Conservation (phyloP, 1,140 invertebrate species). For the Microplitis demolitor region DNA sequence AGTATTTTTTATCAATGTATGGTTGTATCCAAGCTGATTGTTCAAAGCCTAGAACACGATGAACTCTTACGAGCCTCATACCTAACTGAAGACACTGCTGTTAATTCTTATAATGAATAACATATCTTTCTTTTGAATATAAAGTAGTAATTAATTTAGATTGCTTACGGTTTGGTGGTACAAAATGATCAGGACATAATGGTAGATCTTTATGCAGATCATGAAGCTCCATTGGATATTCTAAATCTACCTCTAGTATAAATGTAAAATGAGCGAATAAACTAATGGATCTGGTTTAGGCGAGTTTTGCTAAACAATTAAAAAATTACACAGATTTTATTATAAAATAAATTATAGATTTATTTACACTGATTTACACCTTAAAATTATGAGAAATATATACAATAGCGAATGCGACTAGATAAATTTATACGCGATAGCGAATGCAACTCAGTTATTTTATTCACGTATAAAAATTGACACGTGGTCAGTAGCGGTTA, state of each 20-base stretch:
- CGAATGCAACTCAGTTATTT: too few species aligned
- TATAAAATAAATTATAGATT: too few species aligned
- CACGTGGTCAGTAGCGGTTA: too few species aligned
- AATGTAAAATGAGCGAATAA: too few species aligned
- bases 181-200: slow-evolving; percentile 37
- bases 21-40: slow-evolving; percentile 59
- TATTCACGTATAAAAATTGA: too few species aligned
- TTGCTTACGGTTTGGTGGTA: slow-evolving; percentile 34
- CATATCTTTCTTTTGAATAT: slow-evolving; percentile 55
- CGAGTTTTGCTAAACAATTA: too few species aligned
- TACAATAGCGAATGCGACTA: too few species aligned
- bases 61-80: slow-evolving; percentile 57
- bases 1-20: slow-evolving; percentile 53
- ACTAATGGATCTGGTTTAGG: too few species aligned
- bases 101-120: slow-evolving; percentile 61
- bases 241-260: neutral
- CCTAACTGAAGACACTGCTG: slow-evolving; percentile 59
- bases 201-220: neutral
- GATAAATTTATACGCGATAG: too few species aligned
- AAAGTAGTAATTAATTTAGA: slow-evolving; percentile 50
- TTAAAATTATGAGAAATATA: too few species aligned
- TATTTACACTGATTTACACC: too few species aligned
- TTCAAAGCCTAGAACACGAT: slow-evolving; percentile 61
- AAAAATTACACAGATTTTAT: too few species aligned
- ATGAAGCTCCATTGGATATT: neutral